Evolutionary conservation across 2,797 vertebrate genomes (phyloP).

Genomic region (Typhlichthys subterraneus): DNA sequence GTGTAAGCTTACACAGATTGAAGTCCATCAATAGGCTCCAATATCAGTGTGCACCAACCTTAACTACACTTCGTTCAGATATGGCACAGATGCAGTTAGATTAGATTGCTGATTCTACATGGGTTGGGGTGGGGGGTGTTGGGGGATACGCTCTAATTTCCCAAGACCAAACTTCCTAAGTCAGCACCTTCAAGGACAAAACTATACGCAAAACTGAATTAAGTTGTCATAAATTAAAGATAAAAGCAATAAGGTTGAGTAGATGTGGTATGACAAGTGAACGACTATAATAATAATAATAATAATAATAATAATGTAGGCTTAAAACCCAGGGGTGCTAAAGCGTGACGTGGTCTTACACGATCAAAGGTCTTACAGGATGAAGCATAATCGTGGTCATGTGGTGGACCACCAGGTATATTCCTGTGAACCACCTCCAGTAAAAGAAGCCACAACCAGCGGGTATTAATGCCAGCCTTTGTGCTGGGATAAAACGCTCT

Average conservation of each 20-base stretch:
- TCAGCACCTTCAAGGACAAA: not conserved
- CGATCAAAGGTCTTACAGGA: conserved; percentile 1
- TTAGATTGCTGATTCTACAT: too few species aligned
- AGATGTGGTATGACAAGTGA: not conserved
- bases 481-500: conserved; percentile 52
- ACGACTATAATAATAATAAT: too few species aligned
- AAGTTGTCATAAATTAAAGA: not conserved
- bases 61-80: not conserved
- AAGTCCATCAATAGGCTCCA: conserved; percentile 13
- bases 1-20: not conserved
- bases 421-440: conserved; percentile 33
- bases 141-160: too few species aligned
- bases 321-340: not conserved
- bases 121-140: too few species aligned
- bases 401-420: conserved; percentile 21
- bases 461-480: conserved; percentile 26
- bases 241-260: not conserved
- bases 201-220: not conserved
- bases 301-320: too few species aligned
- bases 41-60: conserved; percentile 6
- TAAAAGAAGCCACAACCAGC: conserved; percentile 58
- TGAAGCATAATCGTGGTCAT: not conserved
- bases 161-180: not conserved
- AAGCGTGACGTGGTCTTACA: not conserved
- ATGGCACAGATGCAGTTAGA: too few species aligned